Conservation (phyloP, 2,113 vertebrate species). For the Odobenus rosmarus region DNA sequence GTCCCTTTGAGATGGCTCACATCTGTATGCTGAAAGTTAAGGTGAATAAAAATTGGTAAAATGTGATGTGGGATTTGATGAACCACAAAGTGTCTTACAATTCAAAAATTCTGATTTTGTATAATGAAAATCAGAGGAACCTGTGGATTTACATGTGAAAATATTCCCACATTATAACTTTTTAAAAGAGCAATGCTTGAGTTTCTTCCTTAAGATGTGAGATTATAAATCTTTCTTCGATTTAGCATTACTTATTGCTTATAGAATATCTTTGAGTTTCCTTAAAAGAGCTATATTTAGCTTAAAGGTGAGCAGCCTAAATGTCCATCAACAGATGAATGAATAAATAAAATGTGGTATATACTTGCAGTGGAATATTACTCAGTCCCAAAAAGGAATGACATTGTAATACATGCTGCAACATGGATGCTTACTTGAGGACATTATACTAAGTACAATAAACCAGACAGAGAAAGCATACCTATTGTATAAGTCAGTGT, state of each 20-base stretch:
- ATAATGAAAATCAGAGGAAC: neutral
- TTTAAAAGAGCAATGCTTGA: neutral
- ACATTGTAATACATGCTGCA: neutral
- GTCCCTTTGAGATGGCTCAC: neutral
- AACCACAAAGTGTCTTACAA: neutral
- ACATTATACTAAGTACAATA: neutral
- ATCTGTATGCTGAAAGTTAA: neutral
- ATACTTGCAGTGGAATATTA: neutral
- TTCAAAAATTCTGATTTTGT: neutral
- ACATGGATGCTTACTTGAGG: neutral
- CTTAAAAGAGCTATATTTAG: neutral
- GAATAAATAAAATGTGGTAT: neutral
- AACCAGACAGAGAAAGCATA: neutral
- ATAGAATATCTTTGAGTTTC: neutral
- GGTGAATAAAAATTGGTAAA: neutral
- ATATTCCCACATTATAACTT: neutral
- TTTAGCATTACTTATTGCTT: neutral
- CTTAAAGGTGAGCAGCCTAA: neutral
- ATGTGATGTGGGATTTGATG: neutral
- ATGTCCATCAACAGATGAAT: neutral
- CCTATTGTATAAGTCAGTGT: neutral
- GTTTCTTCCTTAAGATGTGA: constrained; percentile 16
- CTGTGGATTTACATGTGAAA: neutral
- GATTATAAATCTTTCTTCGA: neutral
- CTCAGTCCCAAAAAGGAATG: neutral